Base-by-base conservation (phyloP, 2,797 vertebrate species). In the Urosaurus nigricauda region DNA sequence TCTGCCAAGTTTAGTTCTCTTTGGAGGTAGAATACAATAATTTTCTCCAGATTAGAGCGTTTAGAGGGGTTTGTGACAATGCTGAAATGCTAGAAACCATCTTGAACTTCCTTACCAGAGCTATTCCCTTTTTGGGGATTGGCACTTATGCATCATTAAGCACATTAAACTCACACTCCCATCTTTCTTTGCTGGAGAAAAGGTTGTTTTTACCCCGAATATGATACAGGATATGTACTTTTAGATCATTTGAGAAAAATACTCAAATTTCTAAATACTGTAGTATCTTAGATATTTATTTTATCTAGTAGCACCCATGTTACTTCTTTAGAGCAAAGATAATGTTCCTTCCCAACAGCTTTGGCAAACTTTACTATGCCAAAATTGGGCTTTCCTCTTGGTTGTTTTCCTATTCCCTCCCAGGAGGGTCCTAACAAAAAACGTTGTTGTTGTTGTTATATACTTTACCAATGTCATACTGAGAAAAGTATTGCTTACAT, bases 271-370 rank as follows among this genome's bases (percentile, higher is more conserved):
- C 89, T 88, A 47, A 37, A 89, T 51, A n/a, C n/a, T n/a, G n/a
- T n/a, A 89, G 89, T 90, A 81, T 83, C 70, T 90, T 60, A 92
- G 85, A 86, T 79, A 87, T 84, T 70, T 87, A 3, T 84, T 37
- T 26, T 12, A 0, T 1, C 79, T 92, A 47, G 60, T 92, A 87
- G 78, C 85, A 58, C 60, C 90, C 91, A 75, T 91, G 21, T 71
- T 74, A 43, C 84, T 90, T 92, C 82, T 83, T 81, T 81, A 85
- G 63, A 93, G 19, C 19, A 89, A 83, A 86, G 75, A 91, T 94
- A 93, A 89, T 87, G 92, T 79, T 91, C 87, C 79, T 86, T 91
- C 92, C 92, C 87, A 56, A 88, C 85, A 88, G 85, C 88, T 93
- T 94, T 94, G 93, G 94, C 70, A 87, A 40, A 53, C 84, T 86